Conservation (phyloP, 2,797 vertebrate species). For the Spatula versicolor region DNA sequence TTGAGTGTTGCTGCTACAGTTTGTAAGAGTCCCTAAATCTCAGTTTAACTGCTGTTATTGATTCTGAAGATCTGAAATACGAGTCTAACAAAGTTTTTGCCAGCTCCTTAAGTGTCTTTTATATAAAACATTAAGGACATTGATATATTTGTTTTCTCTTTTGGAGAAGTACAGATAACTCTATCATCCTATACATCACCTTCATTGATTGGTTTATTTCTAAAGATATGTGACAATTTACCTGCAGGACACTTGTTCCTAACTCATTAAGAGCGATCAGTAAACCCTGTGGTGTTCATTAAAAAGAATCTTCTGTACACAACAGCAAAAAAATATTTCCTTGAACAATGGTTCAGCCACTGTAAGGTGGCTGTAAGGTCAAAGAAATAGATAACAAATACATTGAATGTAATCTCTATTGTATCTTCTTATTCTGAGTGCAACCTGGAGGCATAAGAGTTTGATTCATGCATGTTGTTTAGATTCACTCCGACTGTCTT, state of each 20-base stretch:
- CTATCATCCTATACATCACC: slow-evolving; percentile 46
- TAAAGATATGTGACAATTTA: slow-evolving; percentile 70
- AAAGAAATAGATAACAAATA: slow-evolving; percentile 67
- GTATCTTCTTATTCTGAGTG: slow-evolving; percentile 35
- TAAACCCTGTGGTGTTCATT: slow-evolving; percentile 77
- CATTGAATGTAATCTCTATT: slow-evolving; percentile 16
- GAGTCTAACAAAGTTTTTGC: not conserved
- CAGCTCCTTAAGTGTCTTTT: slow-evolving; percentile 29
- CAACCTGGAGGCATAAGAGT: not conserved
- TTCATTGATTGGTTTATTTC: slow-evolving; percentile 64
- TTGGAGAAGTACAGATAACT: not conserved
- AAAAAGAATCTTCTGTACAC: slow-evolving; percentile 65
- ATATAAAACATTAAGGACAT: slow-evolving; percentile 16
- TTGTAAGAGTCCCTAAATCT: slow-evolving; percentile 45
- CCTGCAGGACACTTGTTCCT: slow-evolving; percentile 62
- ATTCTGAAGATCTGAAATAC: slow-evolving; percentile 18
- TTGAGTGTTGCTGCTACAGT: not conserved
- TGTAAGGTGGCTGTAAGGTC: slow-evolving; percentile 71
- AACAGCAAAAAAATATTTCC: slow-evolving; percentile 52
- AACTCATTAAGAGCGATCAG: slow-evolving; percentile 73
- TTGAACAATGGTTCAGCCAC: slow-evolving; percentile 49
- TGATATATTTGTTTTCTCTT: slow-evolving; percentile 57
- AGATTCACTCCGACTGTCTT: not conserved
- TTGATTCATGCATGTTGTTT: slow-evolving; percentile 8
- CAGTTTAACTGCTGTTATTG: slow-evolving; percentile 28